phyloP scores from a whole-genome alignment of 2,113 vertebrate genomes.

The Xiphophorus hellerii region DNA sequence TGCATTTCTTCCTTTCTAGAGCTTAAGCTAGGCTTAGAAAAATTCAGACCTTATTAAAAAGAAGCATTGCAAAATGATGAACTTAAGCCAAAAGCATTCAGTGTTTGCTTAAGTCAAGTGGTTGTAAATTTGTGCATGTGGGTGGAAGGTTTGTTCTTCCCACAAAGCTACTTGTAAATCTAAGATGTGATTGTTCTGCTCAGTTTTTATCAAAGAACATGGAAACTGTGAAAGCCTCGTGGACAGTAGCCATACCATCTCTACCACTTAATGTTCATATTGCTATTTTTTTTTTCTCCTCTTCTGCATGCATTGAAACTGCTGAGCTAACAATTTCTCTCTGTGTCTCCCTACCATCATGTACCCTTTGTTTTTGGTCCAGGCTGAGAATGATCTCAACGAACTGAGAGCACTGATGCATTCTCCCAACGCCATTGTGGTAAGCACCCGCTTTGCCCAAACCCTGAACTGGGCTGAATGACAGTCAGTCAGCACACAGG shows the following conservation, averaged over 20 bases:
- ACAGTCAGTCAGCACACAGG: conserved; percentile 36
- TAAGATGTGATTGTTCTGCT: neutral
- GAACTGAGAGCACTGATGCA: conserved; percentile 99
- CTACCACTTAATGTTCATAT: conserved; percentile 7
- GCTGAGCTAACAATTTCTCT: conserved; percentile 73
- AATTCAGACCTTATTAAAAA: conserved; percentile 5
- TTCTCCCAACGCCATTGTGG: conserved; percentile 99
- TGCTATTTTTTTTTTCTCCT: neutral
- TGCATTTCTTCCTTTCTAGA: neutral
- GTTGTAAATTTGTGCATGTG: neutral
- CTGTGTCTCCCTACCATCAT: conserved; percentile 73
- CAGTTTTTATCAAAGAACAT: neutral
- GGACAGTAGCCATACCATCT: neutral
- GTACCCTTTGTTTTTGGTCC: conserved; percentile 75
- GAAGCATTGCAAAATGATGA: conserved; percentile 20
- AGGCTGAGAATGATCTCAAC: conserved; percentile 99
- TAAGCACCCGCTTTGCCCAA: conserved; percentile 81
- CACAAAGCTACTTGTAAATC: neutral
- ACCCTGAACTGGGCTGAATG: conserved; percentile 49
- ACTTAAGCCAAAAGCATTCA: neutral
- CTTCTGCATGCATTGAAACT: conserved; percentile 51
- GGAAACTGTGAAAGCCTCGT: neutral
- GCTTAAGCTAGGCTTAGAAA: neutral
- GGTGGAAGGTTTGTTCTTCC: neutral
- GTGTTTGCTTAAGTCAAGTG: neutral